Conservation (phyloP, 2,113 vertebrate genomes). For the Salvelinus fontinalis region DNA sequence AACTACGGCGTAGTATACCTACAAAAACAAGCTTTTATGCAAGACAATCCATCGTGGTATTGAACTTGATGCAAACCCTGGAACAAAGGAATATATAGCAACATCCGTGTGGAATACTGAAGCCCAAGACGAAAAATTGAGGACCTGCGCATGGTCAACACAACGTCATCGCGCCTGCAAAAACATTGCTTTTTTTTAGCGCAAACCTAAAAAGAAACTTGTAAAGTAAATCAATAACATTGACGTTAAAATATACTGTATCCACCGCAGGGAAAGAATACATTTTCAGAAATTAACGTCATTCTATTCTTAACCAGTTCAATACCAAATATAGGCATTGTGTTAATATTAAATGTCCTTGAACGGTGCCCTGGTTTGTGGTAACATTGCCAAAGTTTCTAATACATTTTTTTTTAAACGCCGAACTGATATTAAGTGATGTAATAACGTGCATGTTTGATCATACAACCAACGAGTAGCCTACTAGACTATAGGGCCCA, state of each 20-base stretch:
- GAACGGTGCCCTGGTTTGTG: conserved; percentile 28
- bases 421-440: background rate
- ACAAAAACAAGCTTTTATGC: conserved; percentile 17
- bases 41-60: conserved; percentile 38
- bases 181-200: conserved; percentile 20
- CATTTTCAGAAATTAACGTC: background rate
- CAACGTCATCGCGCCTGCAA: conserved; percentile 32
- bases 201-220: conserved; percentile 16
- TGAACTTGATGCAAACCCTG: background rate
- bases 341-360: conserved; percentile 43
- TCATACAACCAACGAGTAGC: background rate
- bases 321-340: conserved; percentile 66
- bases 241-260: background rate
- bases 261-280: background rate
- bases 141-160: conserved; percentile 33
- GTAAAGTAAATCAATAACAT: background rate
- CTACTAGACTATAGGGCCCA: background rate
- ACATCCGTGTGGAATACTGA: conserved; percentile 8
- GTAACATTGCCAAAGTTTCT: conserved; percentile 57
- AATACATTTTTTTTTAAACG: conserved; percentile 12
- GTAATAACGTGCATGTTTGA: background rate
- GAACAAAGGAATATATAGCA: conserved; percentile 34
- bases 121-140: conserved; percentile 45
- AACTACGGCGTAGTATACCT: background rate
- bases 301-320: conserved; percentile 42